Base-by-base conservation (phyloP, 2,888 invertebrate species). In the Dolichomitus sp. region DNA sequence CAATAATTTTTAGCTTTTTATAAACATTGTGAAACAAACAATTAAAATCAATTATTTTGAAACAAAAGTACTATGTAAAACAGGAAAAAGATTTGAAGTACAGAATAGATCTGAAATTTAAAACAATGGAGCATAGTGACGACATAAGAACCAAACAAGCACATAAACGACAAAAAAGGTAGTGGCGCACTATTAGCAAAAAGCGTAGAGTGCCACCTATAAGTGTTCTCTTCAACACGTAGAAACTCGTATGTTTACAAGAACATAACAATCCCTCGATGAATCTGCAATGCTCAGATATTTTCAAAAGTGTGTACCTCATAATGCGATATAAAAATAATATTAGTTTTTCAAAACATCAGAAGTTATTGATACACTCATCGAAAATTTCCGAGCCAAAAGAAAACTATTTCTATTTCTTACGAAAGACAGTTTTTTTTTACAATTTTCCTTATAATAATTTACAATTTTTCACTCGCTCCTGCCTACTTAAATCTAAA, bases 221-320 rank as follows among this genome's bases (percentile, higher is more conserved):
- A 61, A n/a, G 5, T n/a, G 19, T 52, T 40, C 33, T 61, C 40
- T 61, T 61, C 61, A 7, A 33, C 30, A 33, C 30, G 37, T 61
- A n/a, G 37, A 5, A 37, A 17, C 40, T 17, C 40, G 19, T 37
- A 37, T 7, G n/a, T 61, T 61, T 40, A 61, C 40, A 37, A 37
- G 61, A 17, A 1, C 40, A 7, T 14, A 59, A 40, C 17, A 40
- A n/a, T 61, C 61, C 61, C 37, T 9, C 61, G 40, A 40, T 61
- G 61, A 37, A 61, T 61, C 61, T 61, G 61, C n/a, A 61, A 61
- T 61, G 40, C 61, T 19, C 61, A 9, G 17, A 19, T n/a, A n/a
- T 40, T 61, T 5, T n/a, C 40, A 40, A 61, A 40, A 40, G n/a
- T 1, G 40, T 61, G 19, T 17, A 37, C 37, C 37, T 23, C 23